Conservation (phyloP, 2,113 vertebrate genomes). For the Perca schrenkii region DNA sequence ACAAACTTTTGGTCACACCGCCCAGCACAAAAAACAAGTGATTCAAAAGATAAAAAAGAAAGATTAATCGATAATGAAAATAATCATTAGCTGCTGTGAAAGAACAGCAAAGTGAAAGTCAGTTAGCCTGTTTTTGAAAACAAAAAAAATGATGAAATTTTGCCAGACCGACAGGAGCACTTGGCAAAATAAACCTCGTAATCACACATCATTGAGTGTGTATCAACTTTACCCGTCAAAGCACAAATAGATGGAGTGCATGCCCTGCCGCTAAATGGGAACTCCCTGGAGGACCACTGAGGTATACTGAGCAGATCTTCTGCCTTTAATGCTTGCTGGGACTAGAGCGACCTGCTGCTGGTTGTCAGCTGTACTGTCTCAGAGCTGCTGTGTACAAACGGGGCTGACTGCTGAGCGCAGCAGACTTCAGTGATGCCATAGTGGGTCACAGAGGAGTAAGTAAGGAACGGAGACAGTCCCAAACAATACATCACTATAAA, state of each 20-base stretch:
- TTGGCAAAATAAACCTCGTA: constrained; percentile 54
- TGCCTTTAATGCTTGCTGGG: constrained; percentile 64
- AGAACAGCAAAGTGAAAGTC: constrained; percentile 1
- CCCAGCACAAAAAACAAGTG: not conserved
- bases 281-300: constrained; percentile 66
- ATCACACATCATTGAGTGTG: constrained; percentile 68
- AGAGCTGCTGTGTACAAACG: constrained; percentile 68
- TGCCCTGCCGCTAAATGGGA: constrained; percentile 59
- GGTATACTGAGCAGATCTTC: constrained; percentile 66
- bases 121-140: constrained; percentile 21
- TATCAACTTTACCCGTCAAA: constrained; percentile 64
- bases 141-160: constrained; percentile 38
- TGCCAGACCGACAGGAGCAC: constrained; percentile 52
- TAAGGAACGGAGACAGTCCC: constrained; percentile 51
- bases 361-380: constrained; percentile 70
- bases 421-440: constrained; percentile 62
- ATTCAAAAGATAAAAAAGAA: not conserved
- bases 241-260: constrained; percentile 56
- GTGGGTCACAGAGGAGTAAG: constrained; percentile 74
- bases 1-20: no score
- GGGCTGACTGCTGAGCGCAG: constrained; percentile 72
- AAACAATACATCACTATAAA: constrained; percentile 58
- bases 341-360: constrained; percentile 71
- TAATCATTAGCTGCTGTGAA: constrained; percentile 10
- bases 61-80: not conserved